Evolutionary conservation across 2,888 invertebrate genomes (phyloP).

Genomic region (Euzetes globulus): DNA sequence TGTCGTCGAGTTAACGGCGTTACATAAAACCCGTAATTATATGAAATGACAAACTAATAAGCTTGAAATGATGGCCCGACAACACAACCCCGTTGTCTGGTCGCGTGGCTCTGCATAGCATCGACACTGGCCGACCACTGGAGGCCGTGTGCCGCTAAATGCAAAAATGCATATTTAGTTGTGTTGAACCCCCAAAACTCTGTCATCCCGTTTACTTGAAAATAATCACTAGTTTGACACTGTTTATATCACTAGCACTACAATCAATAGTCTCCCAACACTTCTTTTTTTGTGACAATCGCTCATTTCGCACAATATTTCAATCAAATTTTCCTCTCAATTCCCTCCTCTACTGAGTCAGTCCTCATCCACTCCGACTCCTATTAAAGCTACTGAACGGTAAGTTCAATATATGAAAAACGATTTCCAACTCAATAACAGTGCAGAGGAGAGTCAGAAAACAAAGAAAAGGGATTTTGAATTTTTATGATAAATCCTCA

Average conservation of each 20-base stretch:
- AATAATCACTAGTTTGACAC: constrained; percentile 25
- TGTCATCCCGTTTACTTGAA: neutral
- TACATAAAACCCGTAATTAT: constrained; percentile 26
- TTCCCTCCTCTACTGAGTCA: neutral
- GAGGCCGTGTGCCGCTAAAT: constrained; percentile 24
- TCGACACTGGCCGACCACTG: neutral
- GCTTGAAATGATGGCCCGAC: constrained; percentile 21
- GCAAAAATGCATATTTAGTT: constrained; percentile 11
- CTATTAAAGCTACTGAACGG: neutral
- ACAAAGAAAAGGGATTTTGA: constrained; percentile 20
- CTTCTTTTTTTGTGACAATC: constrained; percentile 6
- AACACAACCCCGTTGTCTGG: neutral
- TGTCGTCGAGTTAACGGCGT: constrained; percentile 11
- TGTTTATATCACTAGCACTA: constrained; percentile 5
- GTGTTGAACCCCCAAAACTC: neutral
- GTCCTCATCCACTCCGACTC: neutral
- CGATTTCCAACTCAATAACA: neutral
- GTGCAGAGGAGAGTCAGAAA: neutral
- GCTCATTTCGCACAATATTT: constrained; percentile 20
- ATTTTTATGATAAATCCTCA: constrained; percentile 24
- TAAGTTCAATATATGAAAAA: constrained; percentile 18
- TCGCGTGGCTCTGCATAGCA: constrained; percentile 3
- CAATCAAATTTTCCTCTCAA: constrained; percentile 23
- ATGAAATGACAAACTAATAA: constrained; percentile 10
- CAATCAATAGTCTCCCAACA: constrained; percentile 13